These are phyloP conservation scores for Spheniscus humboldti DNA, from an alignment of 2,797 vertebrate genomes.

Conservation along the genomic window DNA sequence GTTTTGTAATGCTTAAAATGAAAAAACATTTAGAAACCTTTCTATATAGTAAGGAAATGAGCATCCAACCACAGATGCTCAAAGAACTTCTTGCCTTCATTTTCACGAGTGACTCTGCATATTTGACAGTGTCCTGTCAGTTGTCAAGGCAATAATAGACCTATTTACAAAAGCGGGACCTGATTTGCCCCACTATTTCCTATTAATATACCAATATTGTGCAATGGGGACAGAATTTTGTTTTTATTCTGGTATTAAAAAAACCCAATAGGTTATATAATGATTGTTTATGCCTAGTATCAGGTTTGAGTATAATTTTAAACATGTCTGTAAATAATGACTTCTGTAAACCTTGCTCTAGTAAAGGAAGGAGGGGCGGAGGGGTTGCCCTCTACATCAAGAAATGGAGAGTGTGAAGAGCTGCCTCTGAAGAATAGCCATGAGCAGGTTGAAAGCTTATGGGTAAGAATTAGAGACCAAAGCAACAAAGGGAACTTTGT, in stretches of 20 bases:
- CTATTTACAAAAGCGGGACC: neutral
- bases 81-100: neutral
- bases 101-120: neutral
- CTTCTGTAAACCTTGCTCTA: neutral
- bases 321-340: neutral
- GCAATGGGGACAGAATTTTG: neutral
- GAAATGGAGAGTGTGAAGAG: too few species aligned
- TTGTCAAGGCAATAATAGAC: neutral
- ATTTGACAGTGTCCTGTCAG: neutral
- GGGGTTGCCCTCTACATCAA: too few species aligned
- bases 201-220: neutral
- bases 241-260: neutral
- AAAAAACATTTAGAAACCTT: neutral
- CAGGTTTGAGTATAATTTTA: neutral
- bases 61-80: neutral
- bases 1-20: neutral
- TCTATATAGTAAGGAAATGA: neutral
- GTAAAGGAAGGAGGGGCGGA: neutral
- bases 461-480: too few species aligned
- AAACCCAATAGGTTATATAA: neutral
- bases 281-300: neutral
- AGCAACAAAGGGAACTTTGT: neutral
- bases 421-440: too few species aligned
- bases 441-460: too few species aligned
- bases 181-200: neutral